Percentiles rank a stretch among this genome's conserved stretches.
phyloP scores from a whole-genome alignment of 2,888 invertebrate genomes.

The Catocala nupta region DNA sequence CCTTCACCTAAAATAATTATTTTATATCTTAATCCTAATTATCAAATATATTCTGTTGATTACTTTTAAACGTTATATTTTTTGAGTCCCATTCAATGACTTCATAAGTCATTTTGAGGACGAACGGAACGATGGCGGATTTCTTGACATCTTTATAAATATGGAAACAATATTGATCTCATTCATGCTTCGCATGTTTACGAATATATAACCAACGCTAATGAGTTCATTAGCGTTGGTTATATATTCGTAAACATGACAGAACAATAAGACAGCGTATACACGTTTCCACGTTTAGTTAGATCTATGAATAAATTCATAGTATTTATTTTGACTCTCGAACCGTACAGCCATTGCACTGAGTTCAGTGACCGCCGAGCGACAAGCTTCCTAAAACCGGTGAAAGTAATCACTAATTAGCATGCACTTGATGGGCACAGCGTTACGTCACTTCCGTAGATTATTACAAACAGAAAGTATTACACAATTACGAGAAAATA shows the following conservation, averaged over 20 bases:
- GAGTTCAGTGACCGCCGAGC: conserved; percentile 45
- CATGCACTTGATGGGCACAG: conserved; percentile 61
- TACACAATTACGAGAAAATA: conserved; percentile 18
- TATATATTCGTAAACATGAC: neutral
- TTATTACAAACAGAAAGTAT: conserved; percentile 35
- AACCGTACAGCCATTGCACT: conserved; percentile 26
- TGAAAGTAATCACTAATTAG: conserved; percentile 72
- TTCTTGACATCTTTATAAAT: too few relatives aligned
- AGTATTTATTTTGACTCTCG: neutral
- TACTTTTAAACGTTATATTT: too few relatives aligned
- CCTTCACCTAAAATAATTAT: too few relatives aligned
- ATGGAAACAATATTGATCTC: too few relatives aligned
- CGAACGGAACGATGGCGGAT: too few relatives aligned
- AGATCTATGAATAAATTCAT: conserved; percentile 5
- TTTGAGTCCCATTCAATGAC: too few relatives aligned
- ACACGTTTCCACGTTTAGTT: neutral
- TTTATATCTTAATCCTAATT: too few relatives aligned
- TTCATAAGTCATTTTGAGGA: too few relatives aligned
- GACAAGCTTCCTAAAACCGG: conserved; percentile 51
- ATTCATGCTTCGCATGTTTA: too few relatives aligned
- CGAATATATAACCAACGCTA: too few relatives aligned
- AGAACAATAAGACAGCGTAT: neutral
- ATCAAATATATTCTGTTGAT: too few relatives aligned
- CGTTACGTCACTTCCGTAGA: conserved; percentile 60
- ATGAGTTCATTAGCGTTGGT: too few relatives aligned